Percentiles rank a stretch among this genome's conserved stretches.
These are phyloP conservation scores for Drosophila atripex DNA, from an alignment of 2,888 invertebrate genomes.

Conservation along the genomic window DNA sequence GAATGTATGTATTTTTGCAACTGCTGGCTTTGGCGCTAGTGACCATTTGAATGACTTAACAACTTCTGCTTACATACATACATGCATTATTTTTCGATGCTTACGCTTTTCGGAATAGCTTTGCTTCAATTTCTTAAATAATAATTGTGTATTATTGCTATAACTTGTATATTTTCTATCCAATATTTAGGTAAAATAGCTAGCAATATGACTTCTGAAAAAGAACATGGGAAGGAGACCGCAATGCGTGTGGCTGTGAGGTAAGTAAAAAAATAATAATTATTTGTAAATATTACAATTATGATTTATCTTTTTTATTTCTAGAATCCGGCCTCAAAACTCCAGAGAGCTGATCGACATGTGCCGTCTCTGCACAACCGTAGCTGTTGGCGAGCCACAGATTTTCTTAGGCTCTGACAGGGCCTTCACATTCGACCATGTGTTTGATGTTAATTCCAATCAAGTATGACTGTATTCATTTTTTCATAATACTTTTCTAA, in stretches of 20 bases:
- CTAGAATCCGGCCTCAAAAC: slow-evolving; percentile 97
- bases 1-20: neutral
- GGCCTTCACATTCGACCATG: slow-evolving; percentile 98
- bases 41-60: neutral
- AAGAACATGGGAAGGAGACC: slow-evolving; percentile 86
- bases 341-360: slow-evolving; percentile 96
- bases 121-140: neutral
- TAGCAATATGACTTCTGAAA: slow-evolving; percentile 47
- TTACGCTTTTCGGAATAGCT: neutral
- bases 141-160: too few relatives aligned
- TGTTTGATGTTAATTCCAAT: slow-evolving; percentile 91
- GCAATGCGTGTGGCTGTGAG: slow-evolving; percentile 89
- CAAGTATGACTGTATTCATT: slow-evolving; percentile 85
- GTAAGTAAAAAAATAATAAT: slow-evolving; percentile 79
- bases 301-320: neutral
- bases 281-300: neutral
- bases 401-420: slow-evolving; percentile 96
- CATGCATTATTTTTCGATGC: neutral
- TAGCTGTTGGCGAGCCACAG: slow-evolving; percentile 95
- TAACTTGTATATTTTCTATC: neutral
- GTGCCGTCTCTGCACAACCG: slow-evolving; percentile 96
- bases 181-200: slow-evolving; percentile 4
- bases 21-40: neutral
- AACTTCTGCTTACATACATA: neutral
- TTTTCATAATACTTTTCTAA: rapidly evolving